These are phyloP conservation scores for Morone chrysops DNA, from an alignment of 2,113 vertebrate species.

Conservation along the genomic window DNA sequence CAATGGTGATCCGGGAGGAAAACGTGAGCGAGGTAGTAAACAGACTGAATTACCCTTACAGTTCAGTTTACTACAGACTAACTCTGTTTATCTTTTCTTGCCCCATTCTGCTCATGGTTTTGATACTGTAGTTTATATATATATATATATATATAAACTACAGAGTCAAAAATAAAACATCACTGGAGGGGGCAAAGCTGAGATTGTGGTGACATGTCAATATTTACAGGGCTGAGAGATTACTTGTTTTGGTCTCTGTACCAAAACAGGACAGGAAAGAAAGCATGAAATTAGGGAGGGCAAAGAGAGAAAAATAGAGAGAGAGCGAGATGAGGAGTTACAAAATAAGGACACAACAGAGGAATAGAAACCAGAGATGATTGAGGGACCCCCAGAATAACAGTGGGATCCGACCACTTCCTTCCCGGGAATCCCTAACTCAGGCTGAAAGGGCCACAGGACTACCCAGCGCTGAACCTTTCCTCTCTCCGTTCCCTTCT, in stretches of 20 bases:
- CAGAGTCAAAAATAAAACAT: conserved; percentile 47
- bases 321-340: conserved; percentile 16
- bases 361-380: conserved; percentile 63
- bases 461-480: conserved; percentile 68
- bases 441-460: conserved; percentile 72
- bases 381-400: conserved; percentile 79
- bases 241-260: conserved; percentile 27
- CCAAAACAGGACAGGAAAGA: conserved; percentile 52
- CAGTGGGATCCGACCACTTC: conserved; percentile 80
- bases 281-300: conserved; percentile 48
- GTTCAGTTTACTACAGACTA: conserved; percentile 37
- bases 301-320: conserved; percentile 18
- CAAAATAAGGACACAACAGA: conserved; percentile 50
- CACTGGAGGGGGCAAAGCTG: conserved; percentile 9
- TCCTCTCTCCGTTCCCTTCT: conserved; percentile 53
- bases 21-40: conserved; percentile 58
- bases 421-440: conserved; percentile 83
- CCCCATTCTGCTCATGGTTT: conserved; percentile 7
- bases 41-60: conserved; percentile 56
- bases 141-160: too few species aligned
- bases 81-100: conserved; percentile 53
- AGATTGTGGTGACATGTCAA: conserved; percentile 56
- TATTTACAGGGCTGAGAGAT: conserved; percentile 54
- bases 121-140: too few species aligned
- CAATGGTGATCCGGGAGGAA: conserved; percentile 50